Evolutionary conservation across 2,888 invertebrate genomes (phyloP).

Genomic region (Brachypalpus laphriformis): DNA sequence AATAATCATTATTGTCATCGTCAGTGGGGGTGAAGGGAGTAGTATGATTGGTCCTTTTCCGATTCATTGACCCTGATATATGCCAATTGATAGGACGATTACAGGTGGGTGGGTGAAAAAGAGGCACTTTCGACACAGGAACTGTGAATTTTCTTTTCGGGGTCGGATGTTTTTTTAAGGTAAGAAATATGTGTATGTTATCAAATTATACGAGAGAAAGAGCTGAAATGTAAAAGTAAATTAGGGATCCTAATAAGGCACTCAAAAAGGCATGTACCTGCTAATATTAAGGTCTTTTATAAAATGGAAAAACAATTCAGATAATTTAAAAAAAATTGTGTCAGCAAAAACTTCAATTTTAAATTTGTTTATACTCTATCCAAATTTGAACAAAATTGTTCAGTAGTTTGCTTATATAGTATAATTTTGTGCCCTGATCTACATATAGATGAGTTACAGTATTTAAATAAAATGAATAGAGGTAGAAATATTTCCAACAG

Average conservation of each 20-base stretch:
- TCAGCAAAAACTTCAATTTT: background rate
- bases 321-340: background rate
- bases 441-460: no score
- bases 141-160: no score
- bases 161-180: background rate
- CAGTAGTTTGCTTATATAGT: no score
- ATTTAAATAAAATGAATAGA: no score
- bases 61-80: slow-evolving; percentile 47
- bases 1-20: slow-evolving; percentile 36
- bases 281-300: background rate
- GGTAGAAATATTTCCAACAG: no score
- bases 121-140: background rate
- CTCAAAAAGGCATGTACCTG: background rate
- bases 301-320: background rate
- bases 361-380: no score
- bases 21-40: background rate
- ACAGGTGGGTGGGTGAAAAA: slow-evolving; percentile 3
- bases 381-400: no score
- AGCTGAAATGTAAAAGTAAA: slow-evolving; percentile 7
- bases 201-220: background rate
- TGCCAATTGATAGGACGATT: slow-evolving; percentile 23
- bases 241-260: background rate
- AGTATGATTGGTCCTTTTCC: slow-evolving; percentile 48
- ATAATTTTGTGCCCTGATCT: no score
- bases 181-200: background rate